phyloP scores from a whole-genome alignment of 1,140 invertebrate species.

The Zaprionus nigranus region DNA sequence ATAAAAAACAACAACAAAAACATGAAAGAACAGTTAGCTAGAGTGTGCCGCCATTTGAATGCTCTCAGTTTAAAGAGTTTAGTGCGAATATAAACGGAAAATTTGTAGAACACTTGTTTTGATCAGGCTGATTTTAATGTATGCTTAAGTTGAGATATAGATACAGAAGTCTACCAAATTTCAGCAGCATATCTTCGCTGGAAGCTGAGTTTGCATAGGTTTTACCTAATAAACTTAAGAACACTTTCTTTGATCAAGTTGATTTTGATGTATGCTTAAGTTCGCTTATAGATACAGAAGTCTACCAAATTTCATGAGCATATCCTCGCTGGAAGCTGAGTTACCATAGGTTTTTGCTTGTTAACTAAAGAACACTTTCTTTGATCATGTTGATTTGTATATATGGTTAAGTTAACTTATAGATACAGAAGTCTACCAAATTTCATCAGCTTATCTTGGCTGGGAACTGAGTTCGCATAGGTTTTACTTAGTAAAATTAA shows the following conservation, averaged over 20 bases:
- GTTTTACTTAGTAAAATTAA: too few relatives aligned
- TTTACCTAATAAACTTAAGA: too few relatives aligned
- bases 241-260: too few relatives aligned
- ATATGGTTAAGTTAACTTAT: neutral
- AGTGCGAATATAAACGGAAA: neutral
- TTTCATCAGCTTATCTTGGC: neutral
- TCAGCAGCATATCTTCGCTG: neutral
- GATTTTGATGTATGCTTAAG: neutral
- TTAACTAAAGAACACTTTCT: neutral
- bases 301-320: neutral
- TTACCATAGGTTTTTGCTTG: neutral
- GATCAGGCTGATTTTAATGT: neutral
- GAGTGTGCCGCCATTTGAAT: constrained; percentile 5
- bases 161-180: neutral
- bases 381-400: neutral
- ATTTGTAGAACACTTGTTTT: neutral
- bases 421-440: neutral
- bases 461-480: neutral
- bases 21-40: constrained; percentile 14
- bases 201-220: neutral
- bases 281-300: neutral
- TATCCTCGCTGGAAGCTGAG: neutral
- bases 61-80: neutral
- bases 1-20: constrained; percentile 12
- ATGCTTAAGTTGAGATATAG: neutral